These are phyloP conservation scores for Centropus bengalensis DNA, from an alignment of 2,113 vertebrate species.

Conservation along the genomic window DNA sequence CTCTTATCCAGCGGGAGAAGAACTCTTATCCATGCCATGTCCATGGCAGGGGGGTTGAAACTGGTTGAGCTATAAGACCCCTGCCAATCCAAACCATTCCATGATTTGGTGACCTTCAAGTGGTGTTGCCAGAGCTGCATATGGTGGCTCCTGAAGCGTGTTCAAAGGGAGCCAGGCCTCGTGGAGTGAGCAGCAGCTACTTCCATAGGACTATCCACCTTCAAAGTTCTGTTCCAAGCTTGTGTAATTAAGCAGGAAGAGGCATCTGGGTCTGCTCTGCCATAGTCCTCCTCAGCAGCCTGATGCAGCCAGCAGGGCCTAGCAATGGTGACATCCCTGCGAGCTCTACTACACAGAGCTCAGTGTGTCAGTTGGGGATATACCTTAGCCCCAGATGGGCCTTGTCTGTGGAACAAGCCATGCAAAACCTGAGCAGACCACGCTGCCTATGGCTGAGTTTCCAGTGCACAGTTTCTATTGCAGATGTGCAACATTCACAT, in stretches of 20 bases:
- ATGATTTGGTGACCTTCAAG: no score
- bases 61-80: no score
- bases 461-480: accelerated
- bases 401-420: not conserved
- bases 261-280: not conserved
- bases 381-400: not conserved
- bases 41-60: no score
- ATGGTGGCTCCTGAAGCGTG: not conserved
- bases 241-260: not conserved
- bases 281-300: accelerated
- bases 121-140: not conserved
- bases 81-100: no score
- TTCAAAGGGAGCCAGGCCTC: not conserved
- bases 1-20: no score
- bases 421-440: not conserved
- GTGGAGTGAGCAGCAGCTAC: not conserved
- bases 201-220: not conserved
- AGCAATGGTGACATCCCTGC: not conserved
- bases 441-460: not conserved
- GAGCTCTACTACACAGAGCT: not conserved
- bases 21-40: no score
- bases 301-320: not conserved
- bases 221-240: not conserved
- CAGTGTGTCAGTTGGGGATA: not conserved
- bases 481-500: accelerated